Base-by-base conservation (phyloP, 2,113 vertebrate genomes). In the Atractosteus spatula region DNA sequence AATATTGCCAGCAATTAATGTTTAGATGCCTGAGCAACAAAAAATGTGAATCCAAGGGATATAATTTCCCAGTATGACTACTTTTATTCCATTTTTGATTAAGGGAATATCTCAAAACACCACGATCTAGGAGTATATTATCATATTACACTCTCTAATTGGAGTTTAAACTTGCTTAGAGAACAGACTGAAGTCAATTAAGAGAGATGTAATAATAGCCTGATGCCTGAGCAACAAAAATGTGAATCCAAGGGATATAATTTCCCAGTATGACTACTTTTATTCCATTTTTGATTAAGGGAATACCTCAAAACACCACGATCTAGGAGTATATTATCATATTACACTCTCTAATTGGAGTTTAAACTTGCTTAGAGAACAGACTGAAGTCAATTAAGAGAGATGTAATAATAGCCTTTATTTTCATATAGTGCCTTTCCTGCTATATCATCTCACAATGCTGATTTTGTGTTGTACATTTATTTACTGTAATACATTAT, bases 1-100 rank as follows among this genome's bases (percentile, higher is more conserved):
- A 85, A 87, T 85, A 81, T 73, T 81, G 76, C 83, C 77, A 84
- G 84, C 65, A 82, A 78, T 76, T 86, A 81, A 65, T 69, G 62
- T 62, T 74, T 65, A 70, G 64, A 63, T 44, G 81, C 78, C 74
- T 75, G 73, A 68, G n/a, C n/a, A n/a, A n/a, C n/a, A n/a, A 41
- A 66, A 72, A 69, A 69, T 69, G 61, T 74, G 66, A 62, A 16
- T 67, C 66, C 47, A 43, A 43, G 44, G 55, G 70, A 61, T 62
- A 41, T 67, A 74, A 55, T 74, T 65, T 41, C 66, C 73, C 47
- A 45, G 61, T 43, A 41, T 54, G 51, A 70, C 54, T 71, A 57
- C 63, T 62, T 62, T 70, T 55, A 65, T 59, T 41, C 69, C 62
- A 41, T 44, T 65, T 68, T 64, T 43, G 44, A n/a, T 13, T 42